A percentile compares a stretch with the other conserved stretches of the same genome.
Evolutionary conservation across 1,140 invertebrate species (phyloP).

Genomic region (Macrotrachela quadricornifera): DNA sequence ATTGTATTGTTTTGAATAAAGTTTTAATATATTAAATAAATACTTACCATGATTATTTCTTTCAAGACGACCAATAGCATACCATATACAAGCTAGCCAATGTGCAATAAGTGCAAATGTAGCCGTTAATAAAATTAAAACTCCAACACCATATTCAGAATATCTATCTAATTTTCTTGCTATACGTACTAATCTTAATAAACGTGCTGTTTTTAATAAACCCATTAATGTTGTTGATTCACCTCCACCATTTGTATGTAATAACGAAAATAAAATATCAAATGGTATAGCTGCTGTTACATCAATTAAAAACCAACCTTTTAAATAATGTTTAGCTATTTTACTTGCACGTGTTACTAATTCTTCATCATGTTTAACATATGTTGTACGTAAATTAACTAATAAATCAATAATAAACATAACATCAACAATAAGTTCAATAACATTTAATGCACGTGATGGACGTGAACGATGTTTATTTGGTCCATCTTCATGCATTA

Average conservation of each 20-base stretch:
- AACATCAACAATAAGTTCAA: constrained; percentile 61
- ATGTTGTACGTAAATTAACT: constrained; percentile 97
- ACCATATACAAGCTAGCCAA: constrained; percentile 98
- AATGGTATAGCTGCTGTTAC: constrained; percentile 93
- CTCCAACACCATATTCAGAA: constrained; percentile 94
- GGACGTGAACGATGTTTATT: constrained; percentile 13
- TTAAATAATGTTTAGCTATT: constrained; percentile 89
- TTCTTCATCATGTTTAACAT: constrained; percentile 91
- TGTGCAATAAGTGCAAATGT: constrained; percentile 94
- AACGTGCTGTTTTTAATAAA: constrained; percentile 80
- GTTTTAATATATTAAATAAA: constrained; percentile 11
- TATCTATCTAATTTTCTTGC: constrained; percentile 93
- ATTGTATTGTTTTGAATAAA: too few species aligned
- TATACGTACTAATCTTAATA: constrained; percentile 77
- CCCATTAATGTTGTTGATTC: constrained; percentile 64
- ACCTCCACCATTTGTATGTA: constrained; percentile 15
- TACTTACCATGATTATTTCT: constrained; percentile 39
- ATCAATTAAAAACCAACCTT: constrained; percentile 96
- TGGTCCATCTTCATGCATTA: constrained; percentile 51
- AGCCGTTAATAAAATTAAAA: constrained; percentile 82
- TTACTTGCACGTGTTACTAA: constrained; percentile 86
- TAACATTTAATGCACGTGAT: constrained; percentile 29
- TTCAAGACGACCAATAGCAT: constrained; percentile 89
- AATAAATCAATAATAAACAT: constrained; percentile 96
- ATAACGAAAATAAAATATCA: constrained; percentile 41